These are phyloP conservation scores for Heliconius erato DNA, from an alignment of 2,888 invertebrate genomes.

Conservation along the genomic window DNA sequence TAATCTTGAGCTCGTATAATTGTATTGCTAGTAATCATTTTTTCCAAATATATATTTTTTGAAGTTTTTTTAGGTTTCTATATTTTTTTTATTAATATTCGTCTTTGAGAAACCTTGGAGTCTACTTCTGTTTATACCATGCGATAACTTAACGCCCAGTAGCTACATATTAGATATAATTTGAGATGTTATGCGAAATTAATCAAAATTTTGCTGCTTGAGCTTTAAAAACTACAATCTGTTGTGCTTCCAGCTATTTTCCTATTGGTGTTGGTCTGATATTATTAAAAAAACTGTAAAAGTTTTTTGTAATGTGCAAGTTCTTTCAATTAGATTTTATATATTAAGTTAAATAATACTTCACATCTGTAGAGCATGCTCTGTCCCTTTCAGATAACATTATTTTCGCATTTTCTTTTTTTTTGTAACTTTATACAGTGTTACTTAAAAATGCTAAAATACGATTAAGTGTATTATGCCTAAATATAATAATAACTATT, in stretches of 20 bases:
- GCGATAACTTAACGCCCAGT: slow-evolving; percentile 55
- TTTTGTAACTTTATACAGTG: not conserved
- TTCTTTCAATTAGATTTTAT: not conserved
- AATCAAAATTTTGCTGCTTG: slow-evolving; percentile 44
- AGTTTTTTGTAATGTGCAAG: not conserved
- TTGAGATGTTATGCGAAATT: slow-evolving; percentile 45
- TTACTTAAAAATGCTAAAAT: too few relatives aligned
- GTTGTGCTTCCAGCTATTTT: slow-evolving; percentile 66
- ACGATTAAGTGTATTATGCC: not conserved
- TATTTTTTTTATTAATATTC: not conserved
- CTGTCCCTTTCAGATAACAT: not conserved
- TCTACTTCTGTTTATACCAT: slow-evolving; percentile 39
- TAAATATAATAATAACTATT: not conserved
- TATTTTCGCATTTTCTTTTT: not conserved
- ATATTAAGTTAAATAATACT: not conserved
- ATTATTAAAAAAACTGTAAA: not conserved
- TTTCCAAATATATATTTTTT: not conserved
- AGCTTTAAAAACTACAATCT: slow-evolving; percentile 50
- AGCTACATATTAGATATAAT: slow-evolving; percentile 31
- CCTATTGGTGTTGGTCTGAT: slow-evolving; percentile 71
- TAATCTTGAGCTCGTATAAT: not conserved
- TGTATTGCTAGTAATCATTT: not conserved
- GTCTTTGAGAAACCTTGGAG: slow-evolving; percentile 28
- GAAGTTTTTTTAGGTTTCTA: not conserved
- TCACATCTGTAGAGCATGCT: not conserved